Base-by-base conservation (phyloP, 2,797 vertebrate genomes). In the Peromyscus melanophrys region DNA sequence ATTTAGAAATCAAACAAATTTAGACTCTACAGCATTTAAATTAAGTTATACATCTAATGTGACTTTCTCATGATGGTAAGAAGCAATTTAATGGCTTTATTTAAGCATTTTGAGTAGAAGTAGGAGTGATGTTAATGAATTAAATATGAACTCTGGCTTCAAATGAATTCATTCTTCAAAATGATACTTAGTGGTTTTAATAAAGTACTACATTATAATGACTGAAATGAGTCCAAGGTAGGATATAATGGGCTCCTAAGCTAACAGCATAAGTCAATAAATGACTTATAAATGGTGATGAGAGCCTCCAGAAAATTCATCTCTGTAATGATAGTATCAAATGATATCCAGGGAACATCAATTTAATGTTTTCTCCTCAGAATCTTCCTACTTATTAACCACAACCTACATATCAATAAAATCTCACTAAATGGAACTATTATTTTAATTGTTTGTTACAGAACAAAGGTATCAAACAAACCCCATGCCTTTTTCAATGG, bases 101-200 rank as follows among this genome's bases (percentile, higher is more conserved):
- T 90, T 95, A 96, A 96, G 52, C 65, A 92, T 94, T 95, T 89
- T 88, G 46, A 90, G 17, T 89, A 19, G 81, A 94, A 94, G 7
- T 88, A 85, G 31, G 55, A 96, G 65, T 89, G 40, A 89, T 83
- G 75, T 77, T 91, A 96, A 95, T 94, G 65, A 95, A 96, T 96
- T 96, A 96, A 95, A 97, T 91, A 95, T 92, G 78, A 96, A 92
- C 61, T 89, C 96, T 96, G 92, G 52, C 92, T 96, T 95, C 93
- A 94, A 96, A 87, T 87, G 83, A 96, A 97, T 89, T 92, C 59
- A 87, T 96, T 95, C 65, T 90, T 97, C 52, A 97, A 93, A 96
- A 96, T 90, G 89, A 87, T 93, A 76, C 29, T 95, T 93, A 92
- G 65, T 77, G 57, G n/a, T 90, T 95, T 97, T 83, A 69, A 88